Percentiles rank a stretch among this genome's conserved stretches.
phyloP scores from a whole-genome alignment of 2,888 invertebrate genomes.

The Dryocosmus kuriphilus region DNA sequence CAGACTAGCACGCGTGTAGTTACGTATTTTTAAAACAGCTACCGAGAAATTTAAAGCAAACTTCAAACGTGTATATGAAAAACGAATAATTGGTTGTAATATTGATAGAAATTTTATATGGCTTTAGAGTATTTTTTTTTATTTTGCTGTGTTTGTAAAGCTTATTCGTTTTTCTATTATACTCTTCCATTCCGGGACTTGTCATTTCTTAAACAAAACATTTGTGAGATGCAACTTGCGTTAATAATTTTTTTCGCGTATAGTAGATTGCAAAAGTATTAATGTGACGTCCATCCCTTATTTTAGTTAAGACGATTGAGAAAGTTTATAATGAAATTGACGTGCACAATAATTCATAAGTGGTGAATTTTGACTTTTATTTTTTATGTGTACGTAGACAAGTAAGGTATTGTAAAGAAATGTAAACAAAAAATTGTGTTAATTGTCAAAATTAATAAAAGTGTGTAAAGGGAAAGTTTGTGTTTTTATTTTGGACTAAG shows the following conservation, averaged over 20 bases:
- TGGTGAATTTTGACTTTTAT: neutral
- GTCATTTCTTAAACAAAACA: neutral
- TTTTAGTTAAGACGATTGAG: neutral
- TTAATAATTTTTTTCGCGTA: neutral
- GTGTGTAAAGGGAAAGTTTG: neutral
- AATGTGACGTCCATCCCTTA: neutral
- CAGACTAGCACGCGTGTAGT: slow-evolving; percentile 13
- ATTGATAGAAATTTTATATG: no score
- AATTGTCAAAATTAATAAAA: neutral
- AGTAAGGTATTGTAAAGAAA: neutral
- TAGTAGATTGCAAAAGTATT: neutral
- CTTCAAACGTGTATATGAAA: no score
- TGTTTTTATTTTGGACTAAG: neutral
- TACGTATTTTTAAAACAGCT: neutral
- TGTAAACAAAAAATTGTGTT: neutral
- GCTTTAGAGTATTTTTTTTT: no score
- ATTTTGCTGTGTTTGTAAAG: no score
- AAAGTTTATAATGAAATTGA: neutral
- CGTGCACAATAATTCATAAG: neutral
- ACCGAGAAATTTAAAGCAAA: no score
- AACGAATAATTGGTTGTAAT: no score
- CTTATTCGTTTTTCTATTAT: no score
- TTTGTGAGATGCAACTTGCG: neutral
- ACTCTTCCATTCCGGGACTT: neutral
- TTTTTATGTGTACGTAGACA: neutral